Percentiles rank a stretch among this genome's conserved stretches.
phyloP scores from a whole-genome alignment of 2,113 vertebrate species.

The Xenopus tropicalis region UCB_Xtro_10.0 CM004443.2:193769001-193769500 shows the following conservation, averaged over 20 bases:
- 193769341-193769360: slow-evolving; percentile 77
- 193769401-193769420: slow-evolving; percentile 73
- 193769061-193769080: too few relatives aligned
- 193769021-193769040: too few relatives aligned
- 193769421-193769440: slow-evolving; percentile 74
- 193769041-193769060: too few relatives aligned
- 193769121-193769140: slow-evolving; percentile 7
- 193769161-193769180: slow-evolving; percentile 73
- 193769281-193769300: slow-evolving; percentile 76
- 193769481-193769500: slow-evolving; percentile 75
- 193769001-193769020: too few relatives aligned
- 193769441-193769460: slow-evolving; percentile 71
- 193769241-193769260: slow-evolving; percentile 79
- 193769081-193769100: too few relatives aligned
- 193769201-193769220: slow-evolving; percentile 91
- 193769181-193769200: slow-evolving; percentile 87
- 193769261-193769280: slow-evolving; percentile 72
- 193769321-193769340: slow-evolving; percentile 74
- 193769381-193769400: slow-evolving; percentile 72
- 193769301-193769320: slow-evolving; percentile 79
- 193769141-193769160: slow-evolving; percentile 65
- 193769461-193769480: slow-evolving; percentile 63
- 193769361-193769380: slow-evolving; percentile 79
- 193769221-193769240: slow-evolving; percentile 71
- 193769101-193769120: too few relatives aligned